phyloP scores from a whole-genome alignment of 2,888 invertebrate species.

The Limnephilus lunatus region DNA sequence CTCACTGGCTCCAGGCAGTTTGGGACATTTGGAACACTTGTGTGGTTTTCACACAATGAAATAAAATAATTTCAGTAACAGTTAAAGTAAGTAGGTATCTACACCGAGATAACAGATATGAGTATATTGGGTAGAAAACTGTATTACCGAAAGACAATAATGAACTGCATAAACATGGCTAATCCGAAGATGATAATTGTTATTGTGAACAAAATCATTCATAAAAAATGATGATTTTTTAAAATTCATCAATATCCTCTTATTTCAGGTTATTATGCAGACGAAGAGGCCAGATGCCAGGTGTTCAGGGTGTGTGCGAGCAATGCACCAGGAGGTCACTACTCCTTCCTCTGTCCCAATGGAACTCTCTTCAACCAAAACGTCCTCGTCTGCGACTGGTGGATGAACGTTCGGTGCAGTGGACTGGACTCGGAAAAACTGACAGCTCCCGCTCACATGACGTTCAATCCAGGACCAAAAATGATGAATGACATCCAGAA shows the following conservation, averaged over 20 bases:
- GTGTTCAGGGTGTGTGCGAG: conserved; percentile 81
- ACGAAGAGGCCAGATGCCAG: conserved; percentile 81
- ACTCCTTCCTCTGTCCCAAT: conserved; percentile 82
- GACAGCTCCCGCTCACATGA: conserved; percentile 68
- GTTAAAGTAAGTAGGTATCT: neutral
- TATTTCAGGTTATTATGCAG: conserved; percentile 81
- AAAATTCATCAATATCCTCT: conserved; percentile 19
- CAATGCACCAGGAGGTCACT: conserved; percentile 76
- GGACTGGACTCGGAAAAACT: conserved; percentile 70
- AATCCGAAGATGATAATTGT: neutral
- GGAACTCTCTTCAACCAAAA: conserved; percentile 83
- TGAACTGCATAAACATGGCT: neutral
- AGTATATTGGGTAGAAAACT: neutral
- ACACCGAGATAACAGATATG: too few species aligned
- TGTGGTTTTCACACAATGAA: too few species aligned
- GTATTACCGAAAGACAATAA: neutral
- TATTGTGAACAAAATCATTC: neutral
- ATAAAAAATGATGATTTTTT: neutral
- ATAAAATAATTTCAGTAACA: too few species aligned
- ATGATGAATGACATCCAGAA: conserved; percentile 78
- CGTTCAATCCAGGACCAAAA: conserved; percentile 74
- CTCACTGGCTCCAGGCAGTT: too few species aligned
- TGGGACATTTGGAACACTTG: too few species aligned
- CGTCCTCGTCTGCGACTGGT: conserved; percentile 83
- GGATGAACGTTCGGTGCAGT: conserved; percentile 82